Percentiles rank a stretch among this genome's conserved stretches.
These are phyloP conservation scores for Tromatobia lineatoria DNA, from an alignment of 2,888 invertebrate species.

Conservation along the genomic window DNA sequence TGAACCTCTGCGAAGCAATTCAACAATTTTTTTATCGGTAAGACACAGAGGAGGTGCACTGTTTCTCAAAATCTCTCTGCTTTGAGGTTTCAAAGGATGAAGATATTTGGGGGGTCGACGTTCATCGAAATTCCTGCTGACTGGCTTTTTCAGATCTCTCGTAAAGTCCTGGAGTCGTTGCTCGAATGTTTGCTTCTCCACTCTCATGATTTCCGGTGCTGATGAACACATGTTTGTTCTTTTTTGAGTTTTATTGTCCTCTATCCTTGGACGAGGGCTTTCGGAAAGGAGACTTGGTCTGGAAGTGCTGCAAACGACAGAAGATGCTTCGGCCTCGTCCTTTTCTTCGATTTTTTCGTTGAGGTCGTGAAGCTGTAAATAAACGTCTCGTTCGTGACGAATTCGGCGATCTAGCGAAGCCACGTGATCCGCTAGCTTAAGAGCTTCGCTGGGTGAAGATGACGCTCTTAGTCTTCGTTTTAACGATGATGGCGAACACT, in stretches of 20 bases:
- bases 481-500: conserved; percentile 73
- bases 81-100: conserved; percentile 25
- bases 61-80: conserved; percentile 47
- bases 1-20: conserved; percentile 51
- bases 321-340: conserved; percentile 70
- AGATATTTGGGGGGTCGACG: conserved; percentile 48
- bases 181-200: conserved; percentile 16
- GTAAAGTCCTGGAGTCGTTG: neutral
- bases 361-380: conserved; percentile 66
- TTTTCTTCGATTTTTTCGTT: conserved; percentile 75
- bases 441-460: conserved; percentile 66
- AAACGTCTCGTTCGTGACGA: conserved; percentile 70
- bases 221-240: conserved; percentile 69
- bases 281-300: conserved; percentile 3
- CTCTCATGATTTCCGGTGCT: conserved; percentile 56
- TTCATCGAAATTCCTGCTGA: conserved; percentile 48
- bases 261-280: conserved; percentile 18
- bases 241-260: conserved; percentile 71
- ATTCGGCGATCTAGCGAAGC: conserved; percentile 68
- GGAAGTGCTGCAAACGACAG: conserved; percentile 23
- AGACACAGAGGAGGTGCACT: conserved; percentile 61
- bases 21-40: conserved; percentile 45
- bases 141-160: conserved; percentile 14
- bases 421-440: conserved; percentile 63
- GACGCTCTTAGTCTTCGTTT: conserved; percentile 72